These are phyloP conservation scores for Nemurella pictetii DNA, from an alignment of 2,888 invertebrate genomes.

Conservation along the genomic window DNA sequence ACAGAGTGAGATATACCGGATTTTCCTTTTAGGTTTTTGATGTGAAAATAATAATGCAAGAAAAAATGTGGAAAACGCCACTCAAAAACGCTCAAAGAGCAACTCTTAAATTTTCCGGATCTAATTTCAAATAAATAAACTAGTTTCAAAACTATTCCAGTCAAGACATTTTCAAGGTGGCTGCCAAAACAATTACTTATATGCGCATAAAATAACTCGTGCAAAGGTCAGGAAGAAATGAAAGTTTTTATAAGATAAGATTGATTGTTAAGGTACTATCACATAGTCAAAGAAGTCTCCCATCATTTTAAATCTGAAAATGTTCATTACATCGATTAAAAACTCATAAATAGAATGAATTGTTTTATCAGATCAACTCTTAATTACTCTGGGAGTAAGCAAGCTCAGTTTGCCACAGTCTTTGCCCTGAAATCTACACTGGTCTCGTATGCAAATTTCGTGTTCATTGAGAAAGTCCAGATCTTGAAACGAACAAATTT, in stretches of 20 bases:
- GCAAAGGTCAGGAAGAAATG: background rate
- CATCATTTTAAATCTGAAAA: background rate
- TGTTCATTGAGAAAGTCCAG: background rate
- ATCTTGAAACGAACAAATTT: background rate
- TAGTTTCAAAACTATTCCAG: too few relatives aligned
- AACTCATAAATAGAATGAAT: background rate
- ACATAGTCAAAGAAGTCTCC: background rate
- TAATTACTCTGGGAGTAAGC: background rate
- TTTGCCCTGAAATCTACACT: background rate
- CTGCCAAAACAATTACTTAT: background rate
- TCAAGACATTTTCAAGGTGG: too few relatives aligned
- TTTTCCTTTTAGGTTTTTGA: too few relatives aligned
- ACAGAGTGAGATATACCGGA: too few relatives aligned
- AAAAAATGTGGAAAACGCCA: too few relatives aligned
- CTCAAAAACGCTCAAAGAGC: too few relatives aligned
- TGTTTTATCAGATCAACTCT: background rate
- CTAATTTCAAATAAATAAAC: too few relatives aligned
- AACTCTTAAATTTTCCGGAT: too few relatives aligned
- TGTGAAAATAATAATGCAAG: too few relatives aligned
- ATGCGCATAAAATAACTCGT: too few relatives aligned
- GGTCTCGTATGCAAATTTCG: background rate
- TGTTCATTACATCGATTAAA: background rate
- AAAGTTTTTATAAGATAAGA: too few relatives aligned
- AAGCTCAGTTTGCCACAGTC: background rate
- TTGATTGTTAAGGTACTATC: too few relatives aligned